Evolutionary conservation across 2,888 invertebrate genomes (phyloP), one percentile per base, ranked within the genome.

Genomic region (Cephus pulcher): DNA sequence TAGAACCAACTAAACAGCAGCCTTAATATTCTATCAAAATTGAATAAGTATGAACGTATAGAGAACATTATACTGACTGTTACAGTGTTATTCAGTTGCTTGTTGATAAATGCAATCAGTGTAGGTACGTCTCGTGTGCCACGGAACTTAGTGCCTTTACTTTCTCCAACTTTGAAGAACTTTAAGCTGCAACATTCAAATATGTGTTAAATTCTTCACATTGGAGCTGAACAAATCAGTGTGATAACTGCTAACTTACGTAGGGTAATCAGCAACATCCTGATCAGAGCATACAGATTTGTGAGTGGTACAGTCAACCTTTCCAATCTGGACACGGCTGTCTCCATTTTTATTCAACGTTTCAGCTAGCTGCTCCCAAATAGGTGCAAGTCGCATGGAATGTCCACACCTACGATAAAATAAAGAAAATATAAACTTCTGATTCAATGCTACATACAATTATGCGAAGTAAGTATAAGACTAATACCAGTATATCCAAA

Each of bases 91-190:
- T 1, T 93, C 74, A 96, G 92, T 91, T 96, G 95, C 88, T 96
- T 95, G 88, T 95, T 95, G 76, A 97, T 94, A 88, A 96, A 97
- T 79, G 94, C 93, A 30, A 95, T 96, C 11, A 97, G 92, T 0
- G 96, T 94, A 1, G 95, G 95, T 84, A 97, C 90, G 89, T 97
- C 97, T 81, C 97, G 93, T 0, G 95, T 95, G 1, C 97, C 97
- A 86, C 95, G 94, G 90, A 96, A 98, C 88, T 96, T 96, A 11
- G 95, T 93, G 1, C 96, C 95, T 83, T 95, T 94, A 76, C 92
- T 92, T 75, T 94, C 93, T 34, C 95, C 95, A 81, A 93, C 92
- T 90, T 95, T 95, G 91, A 96, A 97, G 88, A 96, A 96, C 83
- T 96, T 95, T 75, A 97, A 79, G 93, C 95, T 95, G 90, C 3